These are phyloP conservation scores for Campoplex nolae DNA, from an alignment of 2,888 invertebrate genomes.

Conservation along the genomic window DNA sequence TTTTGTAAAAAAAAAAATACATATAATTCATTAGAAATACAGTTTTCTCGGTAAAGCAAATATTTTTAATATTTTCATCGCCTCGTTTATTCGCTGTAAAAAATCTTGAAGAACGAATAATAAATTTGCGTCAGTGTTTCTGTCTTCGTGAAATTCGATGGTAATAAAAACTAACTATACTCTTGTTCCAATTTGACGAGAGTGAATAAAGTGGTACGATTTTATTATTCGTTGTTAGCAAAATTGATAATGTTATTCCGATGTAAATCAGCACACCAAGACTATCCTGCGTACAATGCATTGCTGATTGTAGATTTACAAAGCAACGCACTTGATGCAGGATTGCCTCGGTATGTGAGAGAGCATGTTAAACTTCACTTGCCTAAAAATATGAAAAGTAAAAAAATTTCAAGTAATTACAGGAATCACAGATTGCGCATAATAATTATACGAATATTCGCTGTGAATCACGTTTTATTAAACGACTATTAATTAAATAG, in stretches of 20 bases:
- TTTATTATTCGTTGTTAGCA: not conserved
- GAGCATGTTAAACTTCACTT: constrained; percentile 4
- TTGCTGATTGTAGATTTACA: constrained; percentile 80
- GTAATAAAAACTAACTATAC: not conserved
- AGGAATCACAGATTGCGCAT: constrained; percentile 41
- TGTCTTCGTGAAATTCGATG: not conserved
- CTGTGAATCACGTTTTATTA: constrained; percentile 18
- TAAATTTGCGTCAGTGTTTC: not conserved
- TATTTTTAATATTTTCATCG: not conserved
- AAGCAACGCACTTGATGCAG: constrained; percentile 85
- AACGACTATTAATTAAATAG: constrained; percentile 6
- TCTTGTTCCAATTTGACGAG: not conserved
- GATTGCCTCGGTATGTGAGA: constrained; percentile 81
- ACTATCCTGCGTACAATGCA: constrained; percentile 84
- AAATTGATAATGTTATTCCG: constrained; percentile 54
- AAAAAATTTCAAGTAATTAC: constrained; percentile 37
- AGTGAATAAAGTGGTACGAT: not conserved
- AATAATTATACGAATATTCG: constrained; percentile 36
- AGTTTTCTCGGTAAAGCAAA: not conserved
- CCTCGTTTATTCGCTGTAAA: not conserved
- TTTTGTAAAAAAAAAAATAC: not conserved
- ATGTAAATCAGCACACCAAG: constrained; percentile 80
- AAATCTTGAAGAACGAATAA: not conserved
- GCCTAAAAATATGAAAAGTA: constrained; percentile 15
- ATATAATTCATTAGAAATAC: too few species aligned